Conservation (phyloP, 2,888 invertebrate genomes). For the Steinernema scapterisci region DNA sequence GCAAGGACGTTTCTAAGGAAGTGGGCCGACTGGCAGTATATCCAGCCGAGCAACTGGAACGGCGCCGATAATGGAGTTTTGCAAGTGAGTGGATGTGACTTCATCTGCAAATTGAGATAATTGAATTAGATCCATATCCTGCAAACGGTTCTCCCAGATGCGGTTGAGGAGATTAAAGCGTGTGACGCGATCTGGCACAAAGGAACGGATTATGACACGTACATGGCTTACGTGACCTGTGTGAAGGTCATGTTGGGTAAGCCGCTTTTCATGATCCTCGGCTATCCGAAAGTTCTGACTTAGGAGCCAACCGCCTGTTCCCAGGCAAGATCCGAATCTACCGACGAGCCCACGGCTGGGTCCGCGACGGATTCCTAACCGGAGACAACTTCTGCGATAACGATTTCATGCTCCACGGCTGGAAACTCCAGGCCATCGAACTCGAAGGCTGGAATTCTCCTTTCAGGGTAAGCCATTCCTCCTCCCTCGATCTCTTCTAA, state of each 20-base stretch:
- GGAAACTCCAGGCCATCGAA: constrained; percentile 41
- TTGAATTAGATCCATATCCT: constrained; percentile 31
- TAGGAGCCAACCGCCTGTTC: constrained; percentile 40
- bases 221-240: constrained; percentile 36
- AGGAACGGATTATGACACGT: constrained; percentile 35
- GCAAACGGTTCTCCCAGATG: constrained; percentile 26
- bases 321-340: constrained; percentile 41
- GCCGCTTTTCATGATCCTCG: background rate
- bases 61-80: constrained; percentile 41
- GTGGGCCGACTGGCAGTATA: constrained; percentile 44
- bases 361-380: constrained; percentile 46
- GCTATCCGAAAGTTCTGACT: background rate
- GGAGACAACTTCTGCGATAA: constrained; percentile 38
- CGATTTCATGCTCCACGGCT: constrained; percentile 50
- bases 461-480: constrained; percentile 34
- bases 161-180: constrained; percentile 46
- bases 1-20: constrained; percentile 32
- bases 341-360: constrained; percentile 44
- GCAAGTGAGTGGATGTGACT: constrained; percentile 7
- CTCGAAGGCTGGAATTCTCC: constrained; percentile 45
- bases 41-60: constrained; percentile 38
- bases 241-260: constrained; percentile 24
- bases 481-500: background rate
- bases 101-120: background rate
- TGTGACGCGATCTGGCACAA: constrained; percentile 45